Base-by-base conservation (phyloP, 1,140 invertebrate species). In the silkworm (Bombyx mori) region DNA sequence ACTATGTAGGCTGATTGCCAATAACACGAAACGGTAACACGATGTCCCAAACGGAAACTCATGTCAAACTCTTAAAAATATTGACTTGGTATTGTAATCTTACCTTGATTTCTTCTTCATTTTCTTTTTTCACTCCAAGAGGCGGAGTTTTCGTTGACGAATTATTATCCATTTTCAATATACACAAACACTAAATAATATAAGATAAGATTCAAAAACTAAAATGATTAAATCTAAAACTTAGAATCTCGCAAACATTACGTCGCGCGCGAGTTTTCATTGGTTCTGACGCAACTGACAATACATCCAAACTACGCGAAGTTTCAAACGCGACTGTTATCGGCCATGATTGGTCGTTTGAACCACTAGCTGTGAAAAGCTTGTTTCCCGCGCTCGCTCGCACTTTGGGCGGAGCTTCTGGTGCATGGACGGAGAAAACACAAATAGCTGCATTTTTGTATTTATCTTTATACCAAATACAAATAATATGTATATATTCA, bases 81-180 rank as follows among this genome's bases (percentile, higher is more conserved):
- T 73, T 61, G 65, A 61, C 47, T 62, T 53, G 3, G 54, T 61
- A 55, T 35, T 26, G 22, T 48, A 12, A 5, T 58, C 65, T 72
- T 75, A 89, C 88, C 82, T 89, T 89, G 59, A 88, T 89, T 74
- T 89, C 88, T 73, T 89, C 88, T 74, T 89, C 88, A 59, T 82
- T 86, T 63, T 89, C 86, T 68, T 89, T 89, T 73, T 89, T 89
- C 64, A 89, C 79, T 62, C 78, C 76, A 9, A 79, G 71, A 6
- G 79, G 75, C 35, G 86, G 79, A 44, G 82, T 73, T 43, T 80
- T 73, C 7, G 56, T 56, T 7, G 76, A 64, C 10, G 73, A 68
- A 62, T 79, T 82, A 61, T 66, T 79, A 67, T 77, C 79, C 86
- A 88, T 88, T 61, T 68, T 73, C 22, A 62, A 53, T 54, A 57